Conservation (phyloP, 2,797 vertebrate species). For the Meda fulgida region DNA sequence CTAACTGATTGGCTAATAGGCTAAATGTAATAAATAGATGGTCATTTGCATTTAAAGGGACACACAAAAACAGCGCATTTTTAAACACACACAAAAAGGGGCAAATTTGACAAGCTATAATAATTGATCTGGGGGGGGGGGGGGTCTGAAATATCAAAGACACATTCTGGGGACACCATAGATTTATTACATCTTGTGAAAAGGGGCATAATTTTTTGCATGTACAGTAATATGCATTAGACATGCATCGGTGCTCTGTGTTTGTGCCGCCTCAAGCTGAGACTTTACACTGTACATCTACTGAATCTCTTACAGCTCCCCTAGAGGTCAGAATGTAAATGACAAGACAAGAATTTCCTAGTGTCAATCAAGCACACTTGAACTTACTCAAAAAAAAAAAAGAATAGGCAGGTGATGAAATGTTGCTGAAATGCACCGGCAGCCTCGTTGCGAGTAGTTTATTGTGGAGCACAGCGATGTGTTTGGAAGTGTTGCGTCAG, state of each 20-base stretch:
- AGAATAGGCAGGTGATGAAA: conserved; percentile 55
- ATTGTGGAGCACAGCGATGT: conserved; percentile 25
- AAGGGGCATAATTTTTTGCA: neutral
- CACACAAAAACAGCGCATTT: too few species aligned
- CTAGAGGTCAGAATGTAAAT: neutral
- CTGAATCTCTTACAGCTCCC: neutral
- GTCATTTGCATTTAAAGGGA: too few species aligned
- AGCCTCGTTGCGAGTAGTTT: conserved; percentile 6
- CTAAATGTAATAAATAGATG: too few species aligned
- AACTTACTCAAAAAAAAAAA: conserved; percentile 35
- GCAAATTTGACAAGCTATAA: too few species aligned
- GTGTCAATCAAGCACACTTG: conserved; percentile 36
- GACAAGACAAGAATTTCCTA: neutral
- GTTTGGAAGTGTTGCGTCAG: conserved; percentile 50
- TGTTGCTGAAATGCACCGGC: conserved; percentile 46
- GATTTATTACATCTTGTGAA: too few species aligned
- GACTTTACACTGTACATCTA: neutral
- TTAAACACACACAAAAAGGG: too few species aligned
- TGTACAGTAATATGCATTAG: neutral
- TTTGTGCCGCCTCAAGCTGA: neutral
- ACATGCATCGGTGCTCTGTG: neutral
- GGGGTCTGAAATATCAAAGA: too few species aligned
- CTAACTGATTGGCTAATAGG: too few species aligned
- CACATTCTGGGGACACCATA: too few species aligned
- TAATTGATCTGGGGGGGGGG: too few species aligned